A percentile compares a stretch with the other conserved stretches of the same genome.
These are phyloP conservation scores for Atractosteus spatula DNA, from an alignment of 2,113 vertebrate genomes.

Conservation along the genomic window DNA sequence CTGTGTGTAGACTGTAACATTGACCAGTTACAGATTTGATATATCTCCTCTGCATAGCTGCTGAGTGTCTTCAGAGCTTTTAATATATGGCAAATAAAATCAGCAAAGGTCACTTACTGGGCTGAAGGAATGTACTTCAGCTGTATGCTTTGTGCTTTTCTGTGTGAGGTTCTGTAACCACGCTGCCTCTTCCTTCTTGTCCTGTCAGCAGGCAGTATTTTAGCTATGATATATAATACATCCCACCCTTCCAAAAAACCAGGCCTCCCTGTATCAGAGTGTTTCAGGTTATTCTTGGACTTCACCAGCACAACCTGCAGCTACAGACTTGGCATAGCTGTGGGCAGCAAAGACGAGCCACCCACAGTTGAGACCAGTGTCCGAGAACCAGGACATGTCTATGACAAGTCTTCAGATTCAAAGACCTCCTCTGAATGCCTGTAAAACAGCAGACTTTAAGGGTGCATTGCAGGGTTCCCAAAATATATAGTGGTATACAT, in stretches of 20 bases:
- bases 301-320: conserved; percentile 23
- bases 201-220: conserved; percentile 42
- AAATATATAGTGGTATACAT: too few species aligned
- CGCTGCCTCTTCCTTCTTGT: conserved; percentile 28
- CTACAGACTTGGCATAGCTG: conserved; percentile 23
- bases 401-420: not conserved
- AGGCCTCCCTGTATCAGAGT: conserved; percentile 11
- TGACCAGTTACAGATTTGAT: not conserved
- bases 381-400: conserved; percentile 1
- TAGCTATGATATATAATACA: conserved; percentile 17
- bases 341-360: conserved; percentile 27
- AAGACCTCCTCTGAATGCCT: not conserved
- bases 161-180: conserved; percentile 8
- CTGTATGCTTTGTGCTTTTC: conserved; percentile 8
- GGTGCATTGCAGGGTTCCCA: too few species aligned
- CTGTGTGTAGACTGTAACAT: not conserved
- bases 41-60: conserved; percentile 6
- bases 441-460: too few species aligned
- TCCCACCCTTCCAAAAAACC: conserved; percentile 13
- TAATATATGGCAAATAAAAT: conserved; percentile 30
- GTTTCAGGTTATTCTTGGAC: conserved; percentile 37
- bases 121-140: conserved; percentile 22
- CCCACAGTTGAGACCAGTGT: conserved; percentile 32
- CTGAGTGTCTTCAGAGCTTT: not conserved
- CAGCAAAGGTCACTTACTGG: conserved; percentile 29